Evolutionary conservation across 2,888 invertebrate genomes (phyloP), one percentile per base, ranked within the genome.

Genomic region (Gnatocerus cornutus): DNA sequence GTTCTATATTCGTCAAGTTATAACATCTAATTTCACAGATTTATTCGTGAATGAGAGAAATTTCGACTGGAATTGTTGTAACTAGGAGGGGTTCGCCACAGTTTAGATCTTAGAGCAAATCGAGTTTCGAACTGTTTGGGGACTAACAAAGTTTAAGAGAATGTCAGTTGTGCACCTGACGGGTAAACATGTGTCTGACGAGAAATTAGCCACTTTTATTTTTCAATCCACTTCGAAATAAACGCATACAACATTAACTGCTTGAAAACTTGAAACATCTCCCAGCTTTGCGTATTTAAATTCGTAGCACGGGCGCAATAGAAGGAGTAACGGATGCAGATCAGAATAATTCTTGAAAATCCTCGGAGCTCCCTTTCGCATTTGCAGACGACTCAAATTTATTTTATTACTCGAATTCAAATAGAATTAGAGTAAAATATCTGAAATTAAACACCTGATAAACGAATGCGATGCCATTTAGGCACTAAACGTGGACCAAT

Each of bases 1-100:
- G 52, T 52, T 8, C 9, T 27, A 52, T 30, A 41, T 41, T 41
- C 21, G 55, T 55, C 56, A 41, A 30, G 45, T 46, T 46, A 30
- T 59, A 46, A 33, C 46, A 14, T 59, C n/a, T 59, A 59, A 59
- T 59, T 59, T 46, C 59, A 45, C 30, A 33, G 33, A 59, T 59
- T 45, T 59, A 46, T 59, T 29, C 45, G 10, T 21, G 58, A 39
- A 55, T 59, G 12, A 27, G 56, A 43, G 48, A 46, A 46, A 55
- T 55, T 37, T 55, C 53, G 14, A 37, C 9, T 16, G 30, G 61
- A 61, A 45, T 45, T 59, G 61, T 61, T 61, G 61, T 46, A 61
- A 61, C 48, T 61, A 48, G 33, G 39, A 55, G 7, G 29, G n/a
- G n/a, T n/a, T n/a, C n/a, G n/a, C n/a, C n/a, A n/a, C n/a, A n/a